Evolutionary conservation across 2,888 invertebrate species (phyloP).

Genomic region (Ommatoiulus sabulosus): DNA sequence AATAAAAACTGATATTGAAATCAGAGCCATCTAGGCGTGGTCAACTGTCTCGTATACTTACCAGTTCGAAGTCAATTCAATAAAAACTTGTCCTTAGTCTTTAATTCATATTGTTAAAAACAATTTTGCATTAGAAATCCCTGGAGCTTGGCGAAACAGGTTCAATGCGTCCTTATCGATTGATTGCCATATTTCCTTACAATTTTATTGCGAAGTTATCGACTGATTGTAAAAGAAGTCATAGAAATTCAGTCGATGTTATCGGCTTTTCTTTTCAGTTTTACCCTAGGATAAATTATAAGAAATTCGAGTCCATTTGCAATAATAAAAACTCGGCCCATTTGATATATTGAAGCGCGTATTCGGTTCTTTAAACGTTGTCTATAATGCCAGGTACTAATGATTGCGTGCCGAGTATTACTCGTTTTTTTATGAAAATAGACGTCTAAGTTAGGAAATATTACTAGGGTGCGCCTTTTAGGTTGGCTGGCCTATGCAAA

Average conservation of each 20-base stretch:
- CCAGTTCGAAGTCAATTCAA: background rate
- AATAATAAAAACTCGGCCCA: background rate
- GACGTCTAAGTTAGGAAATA: background rate
- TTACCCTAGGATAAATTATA: background rate
- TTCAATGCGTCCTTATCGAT: conserved; percentile 31
- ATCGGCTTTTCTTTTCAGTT: background rate
- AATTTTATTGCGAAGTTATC: conserved; percentile 6
- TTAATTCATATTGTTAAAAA: background rate
- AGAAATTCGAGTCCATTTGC: background rate
- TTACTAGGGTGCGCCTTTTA: background rate
- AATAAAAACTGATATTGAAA: background rate
- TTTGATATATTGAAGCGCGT: background rate
- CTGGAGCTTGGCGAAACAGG: background rate
- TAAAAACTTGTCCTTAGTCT: conserved; percentile 12
- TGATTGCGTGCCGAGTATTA: background rate
- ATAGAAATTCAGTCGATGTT: conserved; percentile 1
- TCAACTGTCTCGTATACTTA: background rate
- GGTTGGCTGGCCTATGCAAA: background rate
- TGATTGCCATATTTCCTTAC: background rate
- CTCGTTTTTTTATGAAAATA: background rate
- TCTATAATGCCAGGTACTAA: background rate
- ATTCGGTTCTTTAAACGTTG: background rate
- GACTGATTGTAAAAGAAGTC: background rate
- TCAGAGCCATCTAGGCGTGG: conserved; percentile 1
- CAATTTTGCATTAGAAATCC: conserved; percentile 17